Evolutionary conservation across 2,888 invertebrate species (phyloP), one percentile per base, ranked within the genome.

Genomic region (Nemapogon koenigi): DNA sequence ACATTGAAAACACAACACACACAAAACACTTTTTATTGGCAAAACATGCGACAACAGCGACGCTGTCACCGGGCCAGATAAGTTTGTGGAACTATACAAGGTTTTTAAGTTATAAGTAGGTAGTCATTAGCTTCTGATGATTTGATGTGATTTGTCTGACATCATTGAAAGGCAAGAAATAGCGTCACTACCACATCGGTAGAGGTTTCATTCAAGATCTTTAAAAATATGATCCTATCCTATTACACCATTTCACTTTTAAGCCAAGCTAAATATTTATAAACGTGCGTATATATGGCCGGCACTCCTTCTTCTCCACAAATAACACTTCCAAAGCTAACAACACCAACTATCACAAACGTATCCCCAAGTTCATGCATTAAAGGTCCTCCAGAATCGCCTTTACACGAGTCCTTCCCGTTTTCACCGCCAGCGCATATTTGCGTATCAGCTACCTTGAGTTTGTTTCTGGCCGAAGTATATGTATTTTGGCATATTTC

Each of bases 311-410:
- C 54, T 13, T 53, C 56, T 2, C 65, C 80, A 36, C 66, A 73
- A 2, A 57, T 57, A 1, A 50, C 54, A 13, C 63, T 62, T 6
- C 81, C 81, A 39, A 66, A 73, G 7, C 80, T 81, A 6, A 80
- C 71, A 2, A 81, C 51, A 0, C 81, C 81, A 14, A 62, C 49
- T 8, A 59, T 16, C n/a, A 46, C 33, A 0, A 32, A 50, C 11
- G 40, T 45, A 8, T 51, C 35, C 3, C 43, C 48, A 11, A 47
- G 45, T 8, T 43, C 41, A 1, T 51, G 48, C 68, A 83, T 82
- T 7, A 85, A 56, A 0, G 85, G 83, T 1, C 84, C 84, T 2
- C 85, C 84, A 37, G 81, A 82, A 44, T 84, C 84, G 1, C 83
- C 83, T 14, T 66, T 49, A 44, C 84, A 85, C 1, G 83, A 81